Evolutionary conservation across 2,113 vertebrate genomes (phyloP).

Genomic region (Stigmatopora nigra): DNA sequence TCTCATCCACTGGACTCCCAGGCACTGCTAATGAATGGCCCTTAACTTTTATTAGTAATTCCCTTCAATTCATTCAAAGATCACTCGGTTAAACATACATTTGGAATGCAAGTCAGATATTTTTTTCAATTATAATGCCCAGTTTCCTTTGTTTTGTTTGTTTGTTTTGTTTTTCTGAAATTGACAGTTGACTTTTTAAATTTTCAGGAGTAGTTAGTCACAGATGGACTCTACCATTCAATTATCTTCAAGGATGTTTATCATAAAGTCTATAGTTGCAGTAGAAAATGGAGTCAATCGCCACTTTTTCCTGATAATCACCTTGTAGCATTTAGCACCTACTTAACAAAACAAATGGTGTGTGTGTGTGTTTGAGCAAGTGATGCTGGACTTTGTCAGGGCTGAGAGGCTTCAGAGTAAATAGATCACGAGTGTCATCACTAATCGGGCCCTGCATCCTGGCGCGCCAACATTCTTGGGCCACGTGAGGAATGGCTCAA

Average conservation of each 20-base stretch:
- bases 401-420: slow-evolving; percentile 48
- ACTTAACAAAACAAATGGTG: slow-evolving; percentile 84
- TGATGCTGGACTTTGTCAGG: slow-evolving; percentile 60
- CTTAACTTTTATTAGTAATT: slow-evolving; percentile 35
- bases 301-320: slow-evolving; percentile 64
- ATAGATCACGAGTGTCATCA: slow-evolving; percentile 61
- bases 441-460: slow-evolving; percentile 42
- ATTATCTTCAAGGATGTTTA: not conserved
- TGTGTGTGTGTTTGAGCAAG: slow-evolving; percentile 23
- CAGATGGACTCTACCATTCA: not conserved
- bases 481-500: slow-evolving; percentile 43
- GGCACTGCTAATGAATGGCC: slow-evolving; percentile 61
- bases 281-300: slow-evolving; percentile 47
- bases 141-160: too few species aligned
- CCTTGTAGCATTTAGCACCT: slow-evolving; percentile 75
- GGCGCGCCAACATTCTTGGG: slow-evolving; percentile 53
- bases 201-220: not conserved
- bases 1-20: slow-evolving; percentile 48
- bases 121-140: not conserved
- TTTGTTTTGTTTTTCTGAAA: too few species aligned
- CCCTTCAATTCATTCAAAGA: slow-evolving; percentile 11
- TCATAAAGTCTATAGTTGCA: not conserved
- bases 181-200: not conserved
- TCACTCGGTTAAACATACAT: not conserved
- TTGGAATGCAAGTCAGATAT: not conserved